phyloP scores from a whole-genome alignment of 2,888 invertebrate genomes.

The Malthinus flaveolus region DNA sequence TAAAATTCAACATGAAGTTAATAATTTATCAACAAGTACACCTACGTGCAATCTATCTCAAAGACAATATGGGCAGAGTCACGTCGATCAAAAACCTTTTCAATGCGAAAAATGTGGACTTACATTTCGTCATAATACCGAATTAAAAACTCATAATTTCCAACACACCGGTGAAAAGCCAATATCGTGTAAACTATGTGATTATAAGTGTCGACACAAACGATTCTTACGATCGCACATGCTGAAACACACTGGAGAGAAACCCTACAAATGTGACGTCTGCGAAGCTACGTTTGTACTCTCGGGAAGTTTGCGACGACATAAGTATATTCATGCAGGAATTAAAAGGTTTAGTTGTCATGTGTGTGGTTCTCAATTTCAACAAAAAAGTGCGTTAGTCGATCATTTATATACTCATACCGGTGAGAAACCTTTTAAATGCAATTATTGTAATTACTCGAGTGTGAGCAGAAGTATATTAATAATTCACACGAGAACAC shows the following conservation, averaged over 20 bases:
- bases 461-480: background rate
- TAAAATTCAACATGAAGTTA: no score
- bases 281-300: conserved; percentile 7
- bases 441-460: background rate
- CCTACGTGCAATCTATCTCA: no score
- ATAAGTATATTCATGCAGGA: conserved; percentile 7
- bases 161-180: conserved; percentile 19
- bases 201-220: background rate
- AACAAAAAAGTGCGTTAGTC: conserved; percentile 2
- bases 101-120: no score
- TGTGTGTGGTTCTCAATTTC: conserved; percentile 1
- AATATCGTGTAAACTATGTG: conserved; percentile 9
- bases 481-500: conserved; percentile 6
- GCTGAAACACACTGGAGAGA: conserved; percentile 10
- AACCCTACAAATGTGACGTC: conserved; percentile 10
- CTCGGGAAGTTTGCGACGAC: conserved; percentile 6
- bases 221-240: conserved; percentile 6
- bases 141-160: conserved; percentile 1
- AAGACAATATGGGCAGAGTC: no score
- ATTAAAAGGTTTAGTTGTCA: conserved; percentile 7
- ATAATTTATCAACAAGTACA: no score
- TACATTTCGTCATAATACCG: no score
- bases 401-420: conserved; percentile 14
- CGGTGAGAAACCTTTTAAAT: conserved; percentile 11
- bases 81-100: no score